Base-by-base conservation (phyloP, 2,797 vertebrate genomes). In the Ctenochaetus hawaiiensis region DNA sequence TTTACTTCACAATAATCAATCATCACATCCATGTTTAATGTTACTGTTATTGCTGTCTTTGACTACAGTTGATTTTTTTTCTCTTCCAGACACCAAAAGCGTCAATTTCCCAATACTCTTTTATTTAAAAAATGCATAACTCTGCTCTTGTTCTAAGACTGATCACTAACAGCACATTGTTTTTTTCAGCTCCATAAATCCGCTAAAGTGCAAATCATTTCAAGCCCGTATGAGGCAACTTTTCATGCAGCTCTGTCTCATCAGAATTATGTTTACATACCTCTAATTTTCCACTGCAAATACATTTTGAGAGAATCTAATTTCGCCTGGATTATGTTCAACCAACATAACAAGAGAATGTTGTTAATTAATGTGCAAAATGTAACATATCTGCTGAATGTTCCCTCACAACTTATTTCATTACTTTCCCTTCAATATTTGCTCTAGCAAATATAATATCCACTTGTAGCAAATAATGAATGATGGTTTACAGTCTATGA, bases 161-260 rank as follows among this genome's bases (percentile, higher is more conserved):
- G 11, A 53, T 52, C 43, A 44, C 30, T 48, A 57, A 54, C 22
- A 60, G 12, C 26, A 13, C 45, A 26, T 8, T 1, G 18, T n/a
- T 11, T 47, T 39, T 5, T 52, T 39, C n/a, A 62, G 30, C 51
- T 56, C 16, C 37, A 77, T 70, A 13, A 54, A 49, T 9, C 17
- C 12, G 26, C 53, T 59, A 14, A 63, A 56, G 45, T 54, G 61
- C 26, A 54, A 76, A 70, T 47, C 0, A 59, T 80, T 72, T 64
- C 8, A 59, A 53, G 22, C 34, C 34, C 13, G 3, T 34, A 12
- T 56, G 22, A 39, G 49, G 49, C 20, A 30, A 13, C 13, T 57
- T 41, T 51, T 45, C 6, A 18, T 51, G 30, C n/a, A 60, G 49
- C 10, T 51, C 41, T 13, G 18, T 30, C 52, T 52, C n/a, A 30